Evolutionary conservation across 2,113 vertebrate genomes (phyloP).

Genomic region (Erinaceus europaeus): DNA sequence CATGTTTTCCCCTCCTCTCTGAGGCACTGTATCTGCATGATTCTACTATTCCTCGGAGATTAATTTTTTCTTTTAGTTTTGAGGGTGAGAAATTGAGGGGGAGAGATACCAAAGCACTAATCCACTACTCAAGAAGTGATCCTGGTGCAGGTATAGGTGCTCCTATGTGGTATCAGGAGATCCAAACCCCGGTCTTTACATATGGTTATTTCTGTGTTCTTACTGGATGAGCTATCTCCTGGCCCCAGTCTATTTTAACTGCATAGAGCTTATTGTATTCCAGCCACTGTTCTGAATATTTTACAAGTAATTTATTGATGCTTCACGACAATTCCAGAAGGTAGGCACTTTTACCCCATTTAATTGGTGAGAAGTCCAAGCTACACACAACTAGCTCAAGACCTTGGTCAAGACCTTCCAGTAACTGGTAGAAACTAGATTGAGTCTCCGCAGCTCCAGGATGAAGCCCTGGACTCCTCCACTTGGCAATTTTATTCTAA

Average conservation of each 20-base stretch:
- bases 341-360: neutral
- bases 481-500: neutral
- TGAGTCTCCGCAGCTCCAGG: neutral
- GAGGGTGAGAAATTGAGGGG: too few relatives aligned
- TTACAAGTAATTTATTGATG: neutral
- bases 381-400: neutral
- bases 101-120: too few relatives aligned
- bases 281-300: neutral
- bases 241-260: neutral
- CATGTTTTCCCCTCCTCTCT: too few relatives aligned
- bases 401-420: neutral
- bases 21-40: too few relatives aligned
- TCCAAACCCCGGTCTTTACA: too few relatives aligned
- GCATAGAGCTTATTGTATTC: neutral
- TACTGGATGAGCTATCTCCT: neutral
- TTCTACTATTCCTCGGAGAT: too few relatives aligned
- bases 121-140: too few relatives aligned
- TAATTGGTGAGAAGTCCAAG: constrained; percentile 2
- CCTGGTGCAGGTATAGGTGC: too few relatives aligned
- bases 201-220: too few relatives aligned
- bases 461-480: neutral
- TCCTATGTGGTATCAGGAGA: too few relatives aligned
- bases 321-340: neutral
- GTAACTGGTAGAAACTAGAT: neutral
- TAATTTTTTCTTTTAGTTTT: too few relatives aligned